phyloP scores from a whole-genome alignment of 2,888 invertebrate species.

The Sialis lutaria region DNA sequence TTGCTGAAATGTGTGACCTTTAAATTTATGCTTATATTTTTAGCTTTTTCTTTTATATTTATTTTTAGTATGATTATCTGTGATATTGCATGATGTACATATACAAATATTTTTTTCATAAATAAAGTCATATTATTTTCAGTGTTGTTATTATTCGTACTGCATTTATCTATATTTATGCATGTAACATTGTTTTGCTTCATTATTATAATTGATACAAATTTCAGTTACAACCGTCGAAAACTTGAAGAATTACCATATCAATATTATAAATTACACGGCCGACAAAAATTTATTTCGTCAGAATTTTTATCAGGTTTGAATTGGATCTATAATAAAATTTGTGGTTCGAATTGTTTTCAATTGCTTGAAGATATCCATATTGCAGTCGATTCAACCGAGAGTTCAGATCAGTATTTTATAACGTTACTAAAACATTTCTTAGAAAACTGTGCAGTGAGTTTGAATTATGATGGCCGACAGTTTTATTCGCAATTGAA shows the following conservation, averaged over 20 bases:
- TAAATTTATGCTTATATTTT: neutral
- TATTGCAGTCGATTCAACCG: constrained; percentile 27
- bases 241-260: constrained; percentile 71
- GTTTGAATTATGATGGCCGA: constrained; percentile 62
- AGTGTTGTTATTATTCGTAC: neutral
- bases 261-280: constrained; percentile 47
- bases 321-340: constrained; percentile 64
- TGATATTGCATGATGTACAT: constrained; percentile 3
- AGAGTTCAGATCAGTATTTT: constrained; percentile 22
- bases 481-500: constrained; percentile 63
- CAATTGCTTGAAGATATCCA: constrained; percentile 63
- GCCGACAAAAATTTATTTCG: constrained; percentile 38
- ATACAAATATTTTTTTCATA: constrained; percentile 1
- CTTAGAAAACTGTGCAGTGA: constrained; percentile 50
- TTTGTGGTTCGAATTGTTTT: constrained; percentile 58
- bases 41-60: neutral
- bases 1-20: neutral
- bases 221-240: constrained; percentile 54
- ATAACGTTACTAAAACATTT: constrained; percentile 46
- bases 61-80: neutral
- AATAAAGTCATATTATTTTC: too few species aligned
- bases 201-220: constrained; percentile 2
- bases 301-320: constrained; percentile 56
- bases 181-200: neutral
- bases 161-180: too few species aligned